Conservation (phyloP, 1,140 invertebrate genomes). For the Riptortus pedestris region DNA sequence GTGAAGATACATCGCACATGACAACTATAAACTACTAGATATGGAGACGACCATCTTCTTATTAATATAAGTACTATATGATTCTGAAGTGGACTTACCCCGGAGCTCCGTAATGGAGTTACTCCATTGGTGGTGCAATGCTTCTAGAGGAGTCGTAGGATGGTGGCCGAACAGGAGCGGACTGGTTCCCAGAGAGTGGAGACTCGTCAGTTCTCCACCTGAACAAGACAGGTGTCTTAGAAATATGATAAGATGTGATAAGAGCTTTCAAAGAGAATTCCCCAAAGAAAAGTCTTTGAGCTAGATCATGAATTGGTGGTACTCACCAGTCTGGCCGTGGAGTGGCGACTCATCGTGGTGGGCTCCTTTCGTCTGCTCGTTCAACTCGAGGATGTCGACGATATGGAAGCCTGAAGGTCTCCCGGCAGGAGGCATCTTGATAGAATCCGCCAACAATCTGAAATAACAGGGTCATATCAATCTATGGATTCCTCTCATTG, state of each 20-base stretch:
- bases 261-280: neutral
- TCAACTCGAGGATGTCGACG: conserved; percentile 59
- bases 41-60: no score
- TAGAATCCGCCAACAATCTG: conserved; percentile 53
- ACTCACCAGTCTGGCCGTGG: conserved; percentile 1
- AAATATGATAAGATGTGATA: neutral
- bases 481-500: neutral
- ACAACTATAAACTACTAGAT: no score
- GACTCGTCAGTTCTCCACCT: conserved; percentile 28
- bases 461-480: conserved; percentile 33
- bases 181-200: conserved; percentile 21
- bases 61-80: no score
- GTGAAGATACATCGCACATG: no score
- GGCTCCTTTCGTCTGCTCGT: conserved; percentile 35
- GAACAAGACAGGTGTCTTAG: conserved; percentile 20
- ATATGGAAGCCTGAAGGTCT: conserved; percentile 60
- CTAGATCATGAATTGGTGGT: no score
- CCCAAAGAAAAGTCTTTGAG: no score
- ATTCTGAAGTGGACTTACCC: no score
- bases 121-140: conserved; percentile 32
- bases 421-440: conserved; percentile 50
- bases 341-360: conserved; percentile 9
- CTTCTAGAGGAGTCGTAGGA: conserved; percentile 27
- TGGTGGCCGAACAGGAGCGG: conserved; percentile 28
- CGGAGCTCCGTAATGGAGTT: conserved; percentile 32